Base-by-base conservation (phyloP, 2,888 invertebrate genomes). In the Limnephilus marmoratus region DNA sequence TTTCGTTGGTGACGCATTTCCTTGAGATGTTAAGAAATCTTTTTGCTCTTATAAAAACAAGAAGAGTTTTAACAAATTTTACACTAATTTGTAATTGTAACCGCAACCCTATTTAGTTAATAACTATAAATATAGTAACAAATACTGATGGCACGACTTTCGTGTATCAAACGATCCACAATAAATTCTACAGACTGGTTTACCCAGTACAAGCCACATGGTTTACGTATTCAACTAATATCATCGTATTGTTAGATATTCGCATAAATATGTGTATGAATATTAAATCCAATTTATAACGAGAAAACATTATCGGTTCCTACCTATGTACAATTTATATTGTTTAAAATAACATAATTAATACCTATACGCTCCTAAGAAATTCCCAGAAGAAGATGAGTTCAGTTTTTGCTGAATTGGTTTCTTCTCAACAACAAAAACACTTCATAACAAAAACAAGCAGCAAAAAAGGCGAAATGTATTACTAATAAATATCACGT, bases 381-480 rank as follows among this genome's bases (percentile, higher is more conserved):
- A 68, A 24, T 68, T 68, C 68, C 24, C 68, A 68, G 68, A 68
- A 68, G 68, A 68, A n/a, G 68, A 68, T 1, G n/a, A 24, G 68
- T 68, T 24, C 29, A 86, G 5, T 86, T 86, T 86, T 86, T 49
- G 31, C 29, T 31, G 29, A 86, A 86, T 31, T 45, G 86, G 31
- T 86, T 86, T 86, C 86, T 45, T 53, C 31, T 45, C 45, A 45
- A 29, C 29, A 86, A 86, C 53, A 86, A 53, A 24, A 49, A n/a
- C 29, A 86, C 86, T 49, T 29, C n/a, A 68, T 68, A n/a, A 68
- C 24, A n/a, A 68, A 68, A 68, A 68, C n/a, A 68, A 68, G 24
- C 24, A 0, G 68, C 68, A 68, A 68, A 68, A 68, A 68, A 68
- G 68, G 68, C 68, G 24, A 68, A 68, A 68, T 68, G 68, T 68